Evolutionary conservation across 2,888 invertebrate species (phyloP).

Genomic region (Tipula vernalis): DNA sequence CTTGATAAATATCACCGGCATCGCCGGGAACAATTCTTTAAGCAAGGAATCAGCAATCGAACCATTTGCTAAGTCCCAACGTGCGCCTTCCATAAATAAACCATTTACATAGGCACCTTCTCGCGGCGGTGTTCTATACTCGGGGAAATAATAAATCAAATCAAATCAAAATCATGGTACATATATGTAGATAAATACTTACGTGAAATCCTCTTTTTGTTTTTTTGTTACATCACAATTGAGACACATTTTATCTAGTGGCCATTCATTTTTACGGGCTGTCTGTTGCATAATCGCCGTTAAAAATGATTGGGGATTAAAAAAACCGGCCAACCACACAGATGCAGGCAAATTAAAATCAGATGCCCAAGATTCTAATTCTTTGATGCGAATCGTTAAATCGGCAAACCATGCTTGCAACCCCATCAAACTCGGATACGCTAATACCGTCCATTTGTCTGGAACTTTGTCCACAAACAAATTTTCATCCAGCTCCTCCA

Average conservation of each 20-base stretch:
- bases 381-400: constrained; percentile 61
- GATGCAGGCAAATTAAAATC: constrained; percentile 81
- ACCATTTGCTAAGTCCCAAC: constrained; percentile 73
- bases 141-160: neutral
- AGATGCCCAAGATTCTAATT: constrained; percentile 76
- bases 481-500: constrained; percentile 76
- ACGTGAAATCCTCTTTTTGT: constrained; percentile 68
- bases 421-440: constrained; percentile 78
- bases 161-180: no score
- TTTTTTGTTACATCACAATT: constrained; percentile 93
- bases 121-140: constrained; percentile 57
- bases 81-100: constrained; percentile 85
- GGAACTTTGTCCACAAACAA: constrained; percentile 89
- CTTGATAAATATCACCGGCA: constrained; percentile 83
- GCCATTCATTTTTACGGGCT: constrained; percentile 91
- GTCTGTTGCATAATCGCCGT: constrained; percentile 98
- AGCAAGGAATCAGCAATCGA: constrained; percentile 71
- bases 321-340: constrained; percentile 90
- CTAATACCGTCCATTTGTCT: constrained; percentile 67
- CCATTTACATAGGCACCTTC: constrained; percentile 88
- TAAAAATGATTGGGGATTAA: constrained; percentile 92
- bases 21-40: constrained; percentile 79
- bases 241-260: constrained; percentile 89
- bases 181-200: constrained; percentile 23
- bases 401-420: constrained; percentile 82